Evolutionary conservation across 2,113 vertebrate genomes (phyloP), one percentile per base, ranked within the genome.

Genomic region (Chloroceryle aenea): DNA sequence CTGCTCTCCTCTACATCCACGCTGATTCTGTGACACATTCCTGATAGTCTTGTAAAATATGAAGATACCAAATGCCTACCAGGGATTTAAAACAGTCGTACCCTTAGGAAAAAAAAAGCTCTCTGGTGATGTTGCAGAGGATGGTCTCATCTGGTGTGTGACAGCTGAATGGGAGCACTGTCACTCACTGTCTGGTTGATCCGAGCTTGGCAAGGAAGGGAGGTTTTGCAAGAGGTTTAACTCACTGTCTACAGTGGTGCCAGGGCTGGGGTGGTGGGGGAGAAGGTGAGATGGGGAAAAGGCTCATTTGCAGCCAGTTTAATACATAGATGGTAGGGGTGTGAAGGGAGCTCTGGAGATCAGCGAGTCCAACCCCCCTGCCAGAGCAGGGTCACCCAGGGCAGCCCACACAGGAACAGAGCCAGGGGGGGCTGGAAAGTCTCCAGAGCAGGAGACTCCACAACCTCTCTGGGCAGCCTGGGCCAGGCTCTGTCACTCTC

Each of bases 211-310:
- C 93, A 82, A 55, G 56, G 52, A 47, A n/a, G 42, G 4, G 43
- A 4, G 45, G 25, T 30, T 48, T 9, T 52, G 48, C 22, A 43
- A 9, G 50, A 26, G 50, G 3, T 12, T 76, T 17, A 23, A 29
- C 16, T 72, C 12, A 0, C 23, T 56, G 36, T 36, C 8, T 45
- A 0, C 1, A 72, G 47, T 1, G 1, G n/a, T 71, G 64, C 61
- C 82, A 92, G 78, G 30, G 7, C 19, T 26, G 68, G 27, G 73
- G 30, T 62, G 88, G 19, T 4, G 12, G 74, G 42, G 66, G 42
- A 1, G 1, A 30, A 87, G 53, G 12, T 22, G 62, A 68, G 1
- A 23, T 1, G 5, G 25, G 43, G 61, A 68, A 23, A 25, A 47
- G 62, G 59, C 17, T 58, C 26, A 3, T 64, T 29, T 61, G 75